Evolutionary conservation across 37 sponge, comb jelly and placozoan species (phyloP).

Genomic region (Eunapius fragilis): DNA sequence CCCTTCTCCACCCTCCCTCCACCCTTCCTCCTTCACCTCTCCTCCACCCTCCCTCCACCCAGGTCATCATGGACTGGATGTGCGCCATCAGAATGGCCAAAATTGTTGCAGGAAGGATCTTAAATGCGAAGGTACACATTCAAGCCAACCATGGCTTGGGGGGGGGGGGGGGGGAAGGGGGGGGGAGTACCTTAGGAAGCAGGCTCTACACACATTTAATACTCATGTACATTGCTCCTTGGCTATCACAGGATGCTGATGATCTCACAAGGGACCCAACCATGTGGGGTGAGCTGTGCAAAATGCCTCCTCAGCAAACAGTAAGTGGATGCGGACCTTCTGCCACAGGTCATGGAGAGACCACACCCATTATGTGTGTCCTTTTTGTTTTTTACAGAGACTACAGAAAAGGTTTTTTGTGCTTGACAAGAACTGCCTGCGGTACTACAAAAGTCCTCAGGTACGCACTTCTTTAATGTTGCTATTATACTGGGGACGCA

Average conservation of each 20-base stretch:
- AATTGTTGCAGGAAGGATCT: slow-evolving; percentile 24
- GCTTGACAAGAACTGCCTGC: slow-evolving; percentile 54
- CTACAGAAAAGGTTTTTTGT: slow-evolving; percentile 83
- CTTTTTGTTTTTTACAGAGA: slow-evolving; percentile 31
- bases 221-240: not conserved
- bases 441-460: slow-evolving; percentile 60
- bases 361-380: too few species aligned
- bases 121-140: slow-evolving; percentile 13
- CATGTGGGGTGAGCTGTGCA: slow-evolving; percentile 44
- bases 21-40: not conserved
- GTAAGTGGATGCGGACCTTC: slow-evolving; percentile 13
- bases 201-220: too few species aligned
- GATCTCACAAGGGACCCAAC: slow-evolving; percentile 33
- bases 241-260: slow-evolving; percentile 6
- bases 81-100: slow-evolving; percentile 69
- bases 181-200: too few species aligned
- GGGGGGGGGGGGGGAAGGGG: not conserved
- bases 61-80: slow-evolving; percentile 83
- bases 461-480: too few species aligned
- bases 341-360: too few species aligned
- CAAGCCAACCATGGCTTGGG: not conserved
- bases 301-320: slow-evolving; percentile 46
- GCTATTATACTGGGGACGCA: too few species aligned
- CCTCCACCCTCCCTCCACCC: not conserved
- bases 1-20: not conserved